Evolutionary conservation across 1,140 invertebrate species (phyloP), one percentile per base, ranked within the genome.

Genomic region (Philopotamus ludificatus): DNA sequence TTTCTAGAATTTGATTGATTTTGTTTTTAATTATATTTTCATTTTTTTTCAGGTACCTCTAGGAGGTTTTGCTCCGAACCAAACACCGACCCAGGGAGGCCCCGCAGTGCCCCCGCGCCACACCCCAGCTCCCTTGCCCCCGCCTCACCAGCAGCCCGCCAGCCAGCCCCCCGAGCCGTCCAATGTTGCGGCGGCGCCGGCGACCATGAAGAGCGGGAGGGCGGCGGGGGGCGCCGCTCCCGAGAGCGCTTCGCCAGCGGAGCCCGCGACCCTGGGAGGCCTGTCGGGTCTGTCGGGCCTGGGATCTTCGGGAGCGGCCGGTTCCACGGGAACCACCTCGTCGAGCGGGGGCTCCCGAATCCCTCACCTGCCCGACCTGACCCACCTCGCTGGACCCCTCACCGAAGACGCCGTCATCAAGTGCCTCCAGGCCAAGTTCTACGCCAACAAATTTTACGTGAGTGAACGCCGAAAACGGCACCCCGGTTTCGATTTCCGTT

Each of bases 371-470:
- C 75, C 73, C 71, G 94, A 97, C 81, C 85, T 97, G 61, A 96
- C 95, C 76, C 93, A 96, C 79, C 79, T 97, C 63, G 85, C 90
- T 0, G 93, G 93, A 42, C 94, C 94, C 41, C 85, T 97, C 41
- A 97, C 93, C 10, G 95, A 97, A 76, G 93, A 97, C 75, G 92
- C 93, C 26, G 89, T 97, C 0, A 89, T 96, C 73, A 89, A 92
- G 75, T 93, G 92, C 71, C 83, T 97, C 20, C 93, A 96, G 71
- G 87, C 92, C 9, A 83, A 94, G 68, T 97, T 95, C 79, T 87
- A 87, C 69, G 87, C 89, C 50, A 86, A 90, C 54, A 89, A 93
- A 70, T 94, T 91, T 73, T 94, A 93, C 81, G 94, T 97, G 79
- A 90, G 90, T 88, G 67, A 34, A 4, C 4, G 12, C 28, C 4